phyloP scores from a whole-genome alignment of 2,797 vertebrate genomes.

The Brachymystax lenok region DNA sequence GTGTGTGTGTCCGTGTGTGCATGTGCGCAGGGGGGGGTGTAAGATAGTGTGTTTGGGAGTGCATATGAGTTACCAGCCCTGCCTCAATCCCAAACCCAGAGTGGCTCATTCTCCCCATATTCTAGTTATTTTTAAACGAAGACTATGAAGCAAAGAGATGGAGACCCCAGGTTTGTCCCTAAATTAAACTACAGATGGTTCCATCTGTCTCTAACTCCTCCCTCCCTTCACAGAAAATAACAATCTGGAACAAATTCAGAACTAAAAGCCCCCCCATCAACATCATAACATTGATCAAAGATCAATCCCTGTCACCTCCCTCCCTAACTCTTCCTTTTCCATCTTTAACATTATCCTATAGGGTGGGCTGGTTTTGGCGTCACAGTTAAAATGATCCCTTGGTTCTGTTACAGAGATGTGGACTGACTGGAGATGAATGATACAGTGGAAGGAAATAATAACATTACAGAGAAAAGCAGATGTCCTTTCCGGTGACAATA shows the following conservation, averaged over 20 bases:
- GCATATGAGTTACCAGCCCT: neutral
- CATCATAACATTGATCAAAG: neutral
- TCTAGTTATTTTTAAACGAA: neutral
- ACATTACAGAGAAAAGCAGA: slow-evolving; percentile 19
- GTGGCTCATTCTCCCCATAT: neutral
- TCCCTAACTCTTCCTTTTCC: neutral
- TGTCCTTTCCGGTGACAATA: slow-evolving; percentile 22
- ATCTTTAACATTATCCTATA: slow-evolving; percentile 6
- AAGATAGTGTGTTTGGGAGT: neutral
- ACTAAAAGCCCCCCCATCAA: neutral
- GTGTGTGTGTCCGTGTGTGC: neutral
- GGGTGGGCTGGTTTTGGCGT: slow-evolving; percentile 16
- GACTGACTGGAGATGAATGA: neutral
- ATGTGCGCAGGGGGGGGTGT: neutral
- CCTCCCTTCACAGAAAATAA: slow-evolving; percentile 6
- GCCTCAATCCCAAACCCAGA: neutral
- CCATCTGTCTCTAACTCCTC: neutral
- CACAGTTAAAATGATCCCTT: slow-evolving; percentile 19
- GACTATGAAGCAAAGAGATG: neutral
- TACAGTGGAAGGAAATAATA: slow-evolving; percentile 14
- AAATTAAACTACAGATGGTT: slow-evolving; percentile 2
- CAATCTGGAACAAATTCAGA: neutral
- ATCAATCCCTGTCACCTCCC: neutral
- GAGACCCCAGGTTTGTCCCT: neutral
- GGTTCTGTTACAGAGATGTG: neutral